Base-by-base conservation (phyloP, 1,140 invertebrate genomes). In the Drosophila nasuta region DNA sequence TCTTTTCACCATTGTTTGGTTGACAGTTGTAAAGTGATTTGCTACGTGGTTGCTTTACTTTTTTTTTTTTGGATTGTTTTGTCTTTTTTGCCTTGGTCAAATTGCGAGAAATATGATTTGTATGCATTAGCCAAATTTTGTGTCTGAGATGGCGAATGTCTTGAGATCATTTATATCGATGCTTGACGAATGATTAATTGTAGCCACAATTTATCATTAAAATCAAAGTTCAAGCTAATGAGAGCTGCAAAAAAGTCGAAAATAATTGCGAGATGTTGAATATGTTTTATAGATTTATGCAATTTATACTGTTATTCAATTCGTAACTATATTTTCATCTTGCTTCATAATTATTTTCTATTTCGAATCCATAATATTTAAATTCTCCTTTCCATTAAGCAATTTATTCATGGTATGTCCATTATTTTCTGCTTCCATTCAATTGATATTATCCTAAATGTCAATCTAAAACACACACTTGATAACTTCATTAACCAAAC, bases 21-120 rank as follows among this genome's bases (percentile, higher is more conserved):
- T 82, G 82, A 87, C 82, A 88, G 82, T 87, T 87, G 77, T 87
- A 88, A 87, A 87, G 83, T 88, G 82, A 87, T 87, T 87, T 87
- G 82, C 72, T 88, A 77, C 82, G 82, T 87, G 80, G 69, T 67
- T 82, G 46, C 15, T 38, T 10, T 4, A 11, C 13, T 17, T 56
- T 20, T 38, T 33, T 35, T 15, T 17, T 20, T 20, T 20, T 25
- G 3, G 20, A 25, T 25, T 25, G 20, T 25, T 25, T 25, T 25
- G 20, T 25, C 3, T 25, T 25, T 25, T 25, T 25, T 25, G 20
- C 3, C 20, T 25, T 25, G 25, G 52, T 51, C 56, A 59, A 54
- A 59, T 83, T 88, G 65, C 65, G 52, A 58, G 67, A 80, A 83
- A 88, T 87, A 88, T 87, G 83, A 87, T 87, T 88, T 87, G 83